Conservation (phyloP, 2,113 vertebrate genomes). For the Boulengeromyrus knoepffleri region DNA sequence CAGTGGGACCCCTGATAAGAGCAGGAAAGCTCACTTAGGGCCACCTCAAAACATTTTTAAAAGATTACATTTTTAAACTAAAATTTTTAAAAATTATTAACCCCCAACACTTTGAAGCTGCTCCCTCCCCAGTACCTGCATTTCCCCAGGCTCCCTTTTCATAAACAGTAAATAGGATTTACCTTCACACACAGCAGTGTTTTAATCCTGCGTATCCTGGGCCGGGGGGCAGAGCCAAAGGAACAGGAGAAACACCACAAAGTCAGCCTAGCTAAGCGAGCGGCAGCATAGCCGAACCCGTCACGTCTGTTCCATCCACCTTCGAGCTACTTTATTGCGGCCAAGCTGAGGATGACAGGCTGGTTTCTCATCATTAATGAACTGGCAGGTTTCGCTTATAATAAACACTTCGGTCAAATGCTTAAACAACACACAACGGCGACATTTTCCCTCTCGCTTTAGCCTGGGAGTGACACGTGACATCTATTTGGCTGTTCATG, state of each 20-base stretch:
- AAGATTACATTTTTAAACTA: too few species aligned
- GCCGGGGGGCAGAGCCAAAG: neutral
- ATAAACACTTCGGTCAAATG: too few species aligned
- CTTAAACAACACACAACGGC: neutral
- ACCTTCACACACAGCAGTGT: neutral
- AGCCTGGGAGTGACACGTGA: neutral
- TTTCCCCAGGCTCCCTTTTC: neutral
- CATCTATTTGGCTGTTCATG: neutral
- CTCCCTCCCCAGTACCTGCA: neutral
- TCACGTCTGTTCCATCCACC: neutral
- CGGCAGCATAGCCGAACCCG: neutral
- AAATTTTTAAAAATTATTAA: neutral
- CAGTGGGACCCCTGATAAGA: neutral
- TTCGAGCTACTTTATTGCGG: neutral
- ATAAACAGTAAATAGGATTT: neutral
- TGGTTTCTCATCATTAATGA: neutral
- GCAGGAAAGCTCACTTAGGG: neutral
- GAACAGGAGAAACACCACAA: neutral
- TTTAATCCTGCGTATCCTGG: neutral
- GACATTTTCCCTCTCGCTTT: neutral
- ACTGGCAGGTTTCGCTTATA: neutral
- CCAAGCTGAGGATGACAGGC: neutral
- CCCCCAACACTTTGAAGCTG: neutral
- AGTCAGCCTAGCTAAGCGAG: neutral
- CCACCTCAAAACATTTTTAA: neutral